Evolutionary conservation across 2,888 invertebrate genomes (phyloP).

Genomic region (Herminia tarsipennalis): DNA sequence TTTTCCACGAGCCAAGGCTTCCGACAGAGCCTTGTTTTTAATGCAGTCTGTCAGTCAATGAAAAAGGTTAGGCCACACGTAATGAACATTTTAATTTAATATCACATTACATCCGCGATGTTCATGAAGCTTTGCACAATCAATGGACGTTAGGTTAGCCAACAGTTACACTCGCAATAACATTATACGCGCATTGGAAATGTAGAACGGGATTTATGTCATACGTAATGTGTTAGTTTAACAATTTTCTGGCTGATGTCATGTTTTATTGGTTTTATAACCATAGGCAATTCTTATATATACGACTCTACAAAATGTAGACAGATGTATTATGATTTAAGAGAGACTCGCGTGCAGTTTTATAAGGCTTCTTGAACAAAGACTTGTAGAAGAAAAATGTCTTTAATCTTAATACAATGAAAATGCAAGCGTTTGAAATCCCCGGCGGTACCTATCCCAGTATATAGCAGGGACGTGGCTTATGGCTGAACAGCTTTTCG

Average conservation of each 20-base stretch:
- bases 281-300: no score
- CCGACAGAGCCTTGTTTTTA: slow-evolving; percentile 16
- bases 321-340: no score
- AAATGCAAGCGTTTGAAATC: no score
- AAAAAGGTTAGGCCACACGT: slow-evolving; percentile 28
- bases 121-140: slow-evolving; percentile 42
- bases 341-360: no score
- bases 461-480: no score
- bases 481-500: no score
- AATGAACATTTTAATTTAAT: slow-evolving; percentile 36
- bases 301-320: no score
- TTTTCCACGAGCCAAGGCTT: slow-evolving; percentile 32
- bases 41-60: slow-evolving; percentile 19
- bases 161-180: slow-evolving; percentile 32
- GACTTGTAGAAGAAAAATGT: no score
- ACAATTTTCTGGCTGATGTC: slow-evolving; percentile 27
- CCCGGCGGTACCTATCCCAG: no score
- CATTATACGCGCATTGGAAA: slow-evolving; percentile 32
- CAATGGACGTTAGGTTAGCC: slow-evolving; percentile 33
- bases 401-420: no score
- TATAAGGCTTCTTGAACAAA: no score
- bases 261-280: slow-evolving; percentile 33
- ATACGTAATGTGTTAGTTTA: slow-evolving; percentile 24
- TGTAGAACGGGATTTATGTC: slow-evolving; percentile 49
- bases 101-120: slow-evolving; percentile 40